Percentiles rank a stretch among this genome's conserved stretches.
Evolutionary conservation across 1,140 invertebrate genomes (phyloP).

Genomic region (Riptortus pedestris): DNA sequence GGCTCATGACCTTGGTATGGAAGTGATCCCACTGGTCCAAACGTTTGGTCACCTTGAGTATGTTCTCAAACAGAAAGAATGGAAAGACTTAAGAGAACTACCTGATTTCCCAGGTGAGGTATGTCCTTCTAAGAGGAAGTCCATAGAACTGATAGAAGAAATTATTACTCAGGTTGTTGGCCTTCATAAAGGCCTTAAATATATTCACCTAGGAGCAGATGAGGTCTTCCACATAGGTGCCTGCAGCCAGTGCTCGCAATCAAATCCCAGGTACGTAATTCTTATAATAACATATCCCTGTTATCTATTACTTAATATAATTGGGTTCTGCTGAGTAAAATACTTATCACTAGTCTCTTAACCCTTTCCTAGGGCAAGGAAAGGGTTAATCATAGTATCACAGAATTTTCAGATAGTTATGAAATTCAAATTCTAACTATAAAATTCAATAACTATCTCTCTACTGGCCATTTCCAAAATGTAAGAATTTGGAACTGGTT

Average conservation of each 20-base stretch:
- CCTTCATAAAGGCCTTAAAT: constrained; percentile 34
- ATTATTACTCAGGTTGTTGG: constrained; percentile 35
- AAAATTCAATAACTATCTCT: no score
- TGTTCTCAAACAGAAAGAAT: constrained; percentile 47
- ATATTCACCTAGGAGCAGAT: constrained; percentile 37
- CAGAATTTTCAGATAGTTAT: no score
- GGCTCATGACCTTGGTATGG: constrained; percentile 36
- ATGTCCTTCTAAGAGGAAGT: constrained; percentile 27
- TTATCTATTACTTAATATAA: no score
- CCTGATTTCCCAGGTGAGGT: constrained; percentile 41
- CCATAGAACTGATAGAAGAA: constrained; percentile 27
- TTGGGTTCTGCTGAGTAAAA: no score
- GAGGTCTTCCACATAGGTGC: constrained; percentile 40
- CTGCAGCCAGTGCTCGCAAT: constrained; percentile 37
- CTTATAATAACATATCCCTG: no score
- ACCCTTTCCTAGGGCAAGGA: no score
- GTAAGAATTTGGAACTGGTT: no score
- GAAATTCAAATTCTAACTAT: no score
- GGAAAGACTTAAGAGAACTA: constrained; percentile 44
- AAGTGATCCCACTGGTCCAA: constrained; percentile 56
- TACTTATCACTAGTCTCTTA: no score
- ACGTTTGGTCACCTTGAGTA: constrained; percentile 60
- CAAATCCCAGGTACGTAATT: neutral
- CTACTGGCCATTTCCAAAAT: no score
- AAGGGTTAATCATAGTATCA: no score